Conservation (phyloP, 1,140 invertebrate genomes). For the Drosophila kanapiae region DNA sequence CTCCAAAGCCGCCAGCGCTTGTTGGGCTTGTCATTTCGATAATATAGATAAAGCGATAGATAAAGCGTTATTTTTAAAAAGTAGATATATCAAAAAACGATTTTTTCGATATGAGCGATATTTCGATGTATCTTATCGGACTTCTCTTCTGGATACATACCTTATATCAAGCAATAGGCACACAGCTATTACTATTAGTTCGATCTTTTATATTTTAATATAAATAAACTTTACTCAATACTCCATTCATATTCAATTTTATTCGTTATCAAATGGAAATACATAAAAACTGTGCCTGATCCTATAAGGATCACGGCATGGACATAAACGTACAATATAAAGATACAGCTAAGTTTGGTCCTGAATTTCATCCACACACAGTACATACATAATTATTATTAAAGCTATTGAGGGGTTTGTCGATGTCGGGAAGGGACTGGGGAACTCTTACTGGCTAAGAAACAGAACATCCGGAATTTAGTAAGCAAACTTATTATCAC, state of each 20-base stretch:
- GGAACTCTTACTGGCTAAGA: slow-evolving; percentile 21
- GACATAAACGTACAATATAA: background rate
- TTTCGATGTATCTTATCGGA: no score
- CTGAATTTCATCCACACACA: background rate
- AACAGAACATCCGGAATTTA: slow-evolving; percentile 43
- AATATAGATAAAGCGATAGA: no score
- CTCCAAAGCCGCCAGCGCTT: no score
- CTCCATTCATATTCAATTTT: slow-evolving; percentile 22
- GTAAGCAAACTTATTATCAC: slow-evolving; percentile 53
- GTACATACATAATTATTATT: slow-evolving; percentile 11
- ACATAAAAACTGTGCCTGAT: slow-evolving; percentile 7
- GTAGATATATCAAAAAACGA: no score
- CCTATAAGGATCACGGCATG: slow-evolving; percentile 8
- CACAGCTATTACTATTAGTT: no score
- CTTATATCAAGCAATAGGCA: no score
- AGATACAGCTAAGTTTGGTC: slow-evolving; percentile 19
- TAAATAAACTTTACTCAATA: background rate
- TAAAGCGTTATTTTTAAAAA: no score
- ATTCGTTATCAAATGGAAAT: slow-evolving; percentile 29
- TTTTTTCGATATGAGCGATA: no score
- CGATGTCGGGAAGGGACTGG: background rate
- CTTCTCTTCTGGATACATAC: no score
- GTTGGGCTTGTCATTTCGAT: no score
- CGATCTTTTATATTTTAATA: no score
- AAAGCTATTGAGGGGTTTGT: slow-evolving; percentile 27